Evolutionary conservation across 2,113 vertebrate species (phyloP), one percentile per base, ranked within the genome.

Genomic region (Macroglossus sobrinus): DNA sequence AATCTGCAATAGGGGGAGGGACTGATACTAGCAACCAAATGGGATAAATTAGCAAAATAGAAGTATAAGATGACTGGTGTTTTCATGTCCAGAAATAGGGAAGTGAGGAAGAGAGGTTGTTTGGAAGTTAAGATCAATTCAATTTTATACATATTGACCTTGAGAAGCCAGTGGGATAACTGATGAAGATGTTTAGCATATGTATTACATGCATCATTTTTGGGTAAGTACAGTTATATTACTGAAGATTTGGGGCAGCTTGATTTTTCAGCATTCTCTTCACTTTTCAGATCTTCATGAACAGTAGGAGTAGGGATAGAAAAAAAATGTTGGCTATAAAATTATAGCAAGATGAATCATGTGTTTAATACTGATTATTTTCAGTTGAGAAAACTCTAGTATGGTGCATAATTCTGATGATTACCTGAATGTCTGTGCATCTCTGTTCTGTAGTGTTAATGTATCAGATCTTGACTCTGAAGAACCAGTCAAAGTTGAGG

Each of bases 261-360:
- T 93, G 45, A 57, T 35, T 92, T 96, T 84, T 94, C 43, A 87
- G 50, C 9, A 12, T 88, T 81, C 43, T 59, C 40, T 64, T 84
- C 4, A 28, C 30, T 75, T 1, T 43, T 89, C 71, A 74, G 7
- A 79, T 95, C 40, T 94, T 90, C 45, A 43, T 66, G 43, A 94
- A 26, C 28, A 40, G 5, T 71, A 92, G 14, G 12, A 5, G 3
- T 61, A 78, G 33, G 4, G 30, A 33, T 91, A 79, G 53, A 35
- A 89, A 95, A 53, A 53, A 87, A 72, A 61, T 6, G 30, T 76
- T 90, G 88, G 16, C 47, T 91, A 8, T 64, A 78, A 93, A 92
- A 68, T 87, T 89, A 21, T n/a, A 33, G 40, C 18, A 72, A 84
- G 43, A 64, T 57, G 12, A 79, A 38, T 47, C 24, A 12, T 66